Conservation (phyloP, 2,888 invertebrate species). For the Hypomecis punctinalis region DNA sequence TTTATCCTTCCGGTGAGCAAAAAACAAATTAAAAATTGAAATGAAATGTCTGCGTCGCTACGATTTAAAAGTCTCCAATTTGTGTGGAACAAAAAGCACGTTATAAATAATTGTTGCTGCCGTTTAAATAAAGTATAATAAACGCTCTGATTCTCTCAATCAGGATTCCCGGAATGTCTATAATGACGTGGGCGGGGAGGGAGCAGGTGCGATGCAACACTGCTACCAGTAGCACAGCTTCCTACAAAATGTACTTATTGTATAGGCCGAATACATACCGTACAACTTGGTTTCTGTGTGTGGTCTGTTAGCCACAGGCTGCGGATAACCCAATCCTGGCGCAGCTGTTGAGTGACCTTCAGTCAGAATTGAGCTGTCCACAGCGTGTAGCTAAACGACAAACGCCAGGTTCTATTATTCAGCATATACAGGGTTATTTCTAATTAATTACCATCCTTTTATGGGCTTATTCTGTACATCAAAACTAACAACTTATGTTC, state of each 20-base stretch:
- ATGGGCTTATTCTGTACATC: too few species aligned
- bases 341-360: too few species aligned
- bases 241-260: not conserved
- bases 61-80: not conserved
- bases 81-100: conserved; percentile 2
- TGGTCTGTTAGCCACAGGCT: too few species aligned
- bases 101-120: conserved; percentile 20
- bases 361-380: too few species aligned
- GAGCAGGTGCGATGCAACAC: conserved; percentile 2
- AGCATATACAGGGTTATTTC: too few species aligned
- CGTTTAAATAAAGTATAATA: conserved; percentile 22
- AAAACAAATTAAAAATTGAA: not conserved
- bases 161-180: conserved; percentile 37
- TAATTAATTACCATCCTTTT: too few species aligned
- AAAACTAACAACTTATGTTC: too few species aligned
- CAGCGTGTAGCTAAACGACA: too few species aligned
- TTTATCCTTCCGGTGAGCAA: not conserved
- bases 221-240: conserved; percentile 12
- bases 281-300: too few species aligned
- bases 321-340: too few species aligned
- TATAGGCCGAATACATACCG: too few species aligned
- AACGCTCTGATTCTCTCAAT: conserved; percentile 34
- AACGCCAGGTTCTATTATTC: too few species aligned
- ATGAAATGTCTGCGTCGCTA: not conserved
- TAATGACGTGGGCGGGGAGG: conserved; percentile 28